A percentile compares a stretch with the other conserved stretches of the same genome.
phyloP scores from a whole-genome alignment of 2,797 vertebrate genomes.

The Smutsia gigantea region DNA sequence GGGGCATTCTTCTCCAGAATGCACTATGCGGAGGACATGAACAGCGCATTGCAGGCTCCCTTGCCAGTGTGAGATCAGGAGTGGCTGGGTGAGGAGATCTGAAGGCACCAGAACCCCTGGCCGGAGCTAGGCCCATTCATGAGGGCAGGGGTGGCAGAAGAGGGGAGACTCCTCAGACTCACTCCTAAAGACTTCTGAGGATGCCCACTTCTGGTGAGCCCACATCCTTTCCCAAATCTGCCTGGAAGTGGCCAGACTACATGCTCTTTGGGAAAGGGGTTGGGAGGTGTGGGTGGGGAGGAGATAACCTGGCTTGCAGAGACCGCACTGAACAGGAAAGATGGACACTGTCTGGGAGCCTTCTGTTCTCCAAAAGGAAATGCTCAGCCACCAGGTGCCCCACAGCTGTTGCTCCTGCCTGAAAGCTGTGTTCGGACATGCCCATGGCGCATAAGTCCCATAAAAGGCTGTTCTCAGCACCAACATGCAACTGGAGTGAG shows the following conservation, averaged over 20 bases:
- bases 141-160: too few species aligned
- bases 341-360: constrained; percentile 37
- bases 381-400: not conserved
- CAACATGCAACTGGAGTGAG: constrained; percentile 84
- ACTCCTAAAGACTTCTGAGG: not conserved
- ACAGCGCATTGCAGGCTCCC: not conserved
- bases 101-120: too few species aligned
- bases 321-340: not conserved
- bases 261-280: not conserved
- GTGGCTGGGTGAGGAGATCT: not conserved
- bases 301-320: not conserved
- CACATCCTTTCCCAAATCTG: not conserved
- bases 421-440: constrained; percentile 82
- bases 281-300: too few species aligned
- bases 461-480: constrained; percentile 84
- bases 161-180: not conserved
- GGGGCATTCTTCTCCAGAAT: not conserved
- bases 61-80: not conserved
- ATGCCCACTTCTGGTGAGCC: not conserved
- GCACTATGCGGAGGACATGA: not conserved
- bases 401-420: constrained; percentile 70
- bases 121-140: not conserved
- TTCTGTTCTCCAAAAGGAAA: constrained; percentile 37
- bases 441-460: constrained; percentile 73
- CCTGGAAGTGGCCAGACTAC: not conserved